phyloP scores from a whole-genome alignment of 2,113 vertebrate genomes.

The Proteles cristata region DNA sequence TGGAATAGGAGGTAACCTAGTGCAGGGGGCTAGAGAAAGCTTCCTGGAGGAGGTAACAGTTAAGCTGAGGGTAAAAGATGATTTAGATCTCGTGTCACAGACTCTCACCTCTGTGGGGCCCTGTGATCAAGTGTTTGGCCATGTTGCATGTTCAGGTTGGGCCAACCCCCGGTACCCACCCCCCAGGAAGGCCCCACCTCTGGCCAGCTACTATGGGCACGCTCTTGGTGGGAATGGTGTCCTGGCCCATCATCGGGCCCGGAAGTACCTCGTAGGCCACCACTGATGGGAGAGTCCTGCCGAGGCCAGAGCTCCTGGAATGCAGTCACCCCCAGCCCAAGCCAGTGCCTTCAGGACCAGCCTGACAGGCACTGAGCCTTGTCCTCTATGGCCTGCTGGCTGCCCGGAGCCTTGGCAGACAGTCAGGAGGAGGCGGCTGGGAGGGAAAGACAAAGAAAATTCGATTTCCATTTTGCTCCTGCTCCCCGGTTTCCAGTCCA shows the following conservation, averaged over 20 bases:
- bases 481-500: constrained; percentile 83
- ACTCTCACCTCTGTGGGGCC: neutral
- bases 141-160: neutral
- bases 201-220: neutral
- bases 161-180: neutral
- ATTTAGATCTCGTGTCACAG: neutral
- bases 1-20: neutral
- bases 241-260: neutral
- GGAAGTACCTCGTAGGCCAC: neutral
- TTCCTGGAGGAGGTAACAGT: neutral
- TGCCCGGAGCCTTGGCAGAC: constrained; percentile 21
- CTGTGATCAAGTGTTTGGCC: neutral
- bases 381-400: neutral
- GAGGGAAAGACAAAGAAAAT: constrained; percentile 69
- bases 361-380: neutral
- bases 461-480: constrained; percentile 81
- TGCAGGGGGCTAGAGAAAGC: neutral
- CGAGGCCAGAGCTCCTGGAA: neutral
- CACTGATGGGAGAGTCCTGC: neutral
- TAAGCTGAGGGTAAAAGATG: neutral
- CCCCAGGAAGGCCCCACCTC: neutral
- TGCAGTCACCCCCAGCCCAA: neutral
- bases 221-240: neutral
- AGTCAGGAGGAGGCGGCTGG: constrained; percentile 44
- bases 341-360: neutral